These are phyloP conservation scores for Platorchestia sp. DNA, from an alignment of 1,140 invertebrate species.

Conservation along the genomic window DNA sequence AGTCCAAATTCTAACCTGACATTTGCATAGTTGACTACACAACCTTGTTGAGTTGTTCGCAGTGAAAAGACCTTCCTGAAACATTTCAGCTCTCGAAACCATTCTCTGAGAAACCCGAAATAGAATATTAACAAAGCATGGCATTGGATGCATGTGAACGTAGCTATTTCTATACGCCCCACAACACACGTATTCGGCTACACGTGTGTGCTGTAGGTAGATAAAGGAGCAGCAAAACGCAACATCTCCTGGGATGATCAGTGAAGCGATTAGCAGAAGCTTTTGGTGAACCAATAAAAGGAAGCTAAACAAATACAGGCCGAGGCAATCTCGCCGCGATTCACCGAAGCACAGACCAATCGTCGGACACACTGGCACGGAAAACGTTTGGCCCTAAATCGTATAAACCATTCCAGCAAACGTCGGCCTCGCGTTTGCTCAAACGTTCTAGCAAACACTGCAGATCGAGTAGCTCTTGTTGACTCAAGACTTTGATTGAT, in stretches of 20 bases:
- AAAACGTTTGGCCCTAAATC: conserved; percentile 39
- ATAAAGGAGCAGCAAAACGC: conserved; percentile 9
- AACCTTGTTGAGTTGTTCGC: background rate
- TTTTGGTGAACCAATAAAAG: conserved; percentile 51
- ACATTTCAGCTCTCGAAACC: background rate
- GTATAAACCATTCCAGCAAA: conserved; percentile 34
- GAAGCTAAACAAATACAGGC: conserved; percentile 39
- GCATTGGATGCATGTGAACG: background rate
- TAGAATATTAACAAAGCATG: background rate
- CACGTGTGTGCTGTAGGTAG: background rate
- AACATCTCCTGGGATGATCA: conserved; percentile 26
- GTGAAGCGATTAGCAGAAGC: conserved; percentile 46
- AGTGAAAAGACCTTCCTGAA: background rate
- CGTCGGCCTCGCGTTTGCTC: conserved; percentile 26
- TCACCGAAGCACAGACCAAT: conserved; percentile 15
- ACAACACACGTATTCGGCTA: background rate
- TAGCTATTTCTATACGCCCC: background rate
- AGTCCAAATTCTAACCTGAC: background rate
- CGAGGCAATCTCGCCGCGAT: conserved; percentile 25
- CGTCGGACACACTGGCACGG: conserved; percentile 26
- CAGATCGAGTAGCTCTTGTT: conserved; percentile 51
- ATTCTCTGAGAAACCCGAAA: background rate
- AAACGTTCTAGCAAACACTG: conserved; percentile 49
- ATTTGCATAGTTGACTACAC: background rate
- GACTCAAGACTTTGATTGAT: conserved; percentile 55